Conservation (phyloP, 2,797 vertebrate species). For the Malacoctenus gilli region DNA sequence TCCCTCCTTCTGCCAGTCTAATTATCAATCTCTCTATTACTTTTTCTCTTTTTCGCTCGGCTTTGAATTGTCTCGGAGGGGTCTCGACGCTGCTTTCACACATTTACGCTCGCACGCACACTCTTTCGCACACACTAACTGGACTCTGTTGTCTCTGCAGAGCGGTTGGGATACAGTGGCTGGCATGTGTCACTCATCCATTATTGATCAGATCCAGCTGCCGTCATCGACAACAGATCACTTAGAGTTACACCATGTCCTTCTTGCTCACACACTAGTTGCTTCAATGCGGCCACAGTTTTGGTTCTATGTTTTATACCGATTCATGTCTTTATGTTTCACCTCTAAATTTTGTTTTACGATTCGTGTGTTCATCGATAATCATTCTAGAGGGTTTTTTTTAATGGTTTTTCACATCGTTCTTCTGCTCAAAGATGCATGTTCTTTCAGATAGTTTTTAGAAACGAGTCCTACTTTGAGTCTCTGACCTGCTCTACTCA, state of each 20-base stretch:
- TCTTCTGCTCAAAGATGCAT: neutral
- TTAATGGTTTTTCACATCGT: no score
- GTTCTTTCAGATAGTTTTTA: neutral
- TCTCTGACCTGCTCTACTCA: no score
- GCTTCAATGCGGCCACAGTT: neutral
- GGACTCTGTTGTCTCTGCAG: slow-evolving; percentile 55
- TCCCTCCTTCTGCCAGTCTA: slow-evolving; percentile 31
- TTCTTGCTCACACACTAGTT: slow-evolving; percentile 13
- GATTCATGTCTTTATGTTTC: no score
- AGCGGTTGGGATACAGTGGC: slow-evolving; percentile 67
- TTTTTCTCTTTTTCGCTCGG: slow-evolving; percentile 47
- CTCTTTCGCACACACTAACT: slow-evolving; percentile 17
- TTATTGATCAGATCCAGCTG: slow-evolving; percentile 82
- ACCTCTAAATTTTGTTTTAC: no score
- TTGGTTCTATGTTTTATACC: neutral
- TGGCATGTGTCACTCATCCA: slow-evolving; percentile 80
- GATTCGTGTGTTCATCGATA: no score
- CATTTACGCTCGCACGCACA: slow-evolving; percentile 34
- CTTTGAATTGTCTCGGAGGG: slow-evolving; percentile 69
- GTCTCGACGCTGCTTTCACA: slow-evolving; percentile 39
- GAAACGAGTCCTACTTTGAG: no score
- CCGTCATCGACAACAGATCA: slow-evolving; percentile 72
- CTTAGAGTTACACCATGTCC: slow-evolving; percentile 59
- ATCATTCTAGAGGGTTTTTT: no score
- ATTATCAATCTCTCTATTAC: slow-evolving; percentile 48